phyloP scores from a whole-genome alignment of 2,888 invertebrate genomes.

The Ptychoptera contaminata region DNA sequence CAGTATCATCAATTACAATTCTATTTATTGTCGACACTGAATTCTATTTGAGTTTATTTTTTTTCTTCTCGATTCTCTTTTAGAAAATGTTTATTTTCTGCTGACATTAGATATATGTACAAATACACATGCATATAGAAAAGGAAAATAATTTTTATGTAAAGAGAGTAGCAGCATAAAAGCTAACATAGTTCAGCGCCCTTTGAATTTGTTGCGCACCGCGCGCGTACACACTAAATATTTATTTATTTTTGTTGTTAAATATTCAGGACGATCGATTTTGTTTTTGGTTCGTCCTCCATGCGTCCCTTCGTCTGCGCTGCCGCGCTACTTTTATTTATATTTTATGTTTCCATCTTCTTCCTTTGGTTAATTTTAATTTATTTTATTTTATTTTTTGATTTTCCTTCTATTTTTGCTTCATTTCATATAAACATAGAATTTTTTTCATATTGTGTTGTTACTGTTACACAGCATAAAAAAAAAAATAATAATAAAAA shows the following conservation, averaged over 20 bases:
- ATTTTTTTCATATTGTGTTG: too few relatives aligned
- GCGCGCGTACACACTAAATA: neutral
- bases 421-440: too few relatives aligned
- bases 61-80: too few relatives aligned
- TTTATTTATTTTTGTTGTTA: neutral
- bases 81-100: neutral
- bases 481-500: too few relatives aligned
- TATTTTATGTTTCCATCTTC: neutral
- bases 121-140: neutral
- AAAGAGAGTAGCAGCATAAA: slow-evolving; percentile 1
- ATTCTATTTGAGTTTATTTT: too few relatives aligned
- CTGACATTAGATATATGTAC: neutral
- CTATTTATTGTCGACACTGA: too few relatives aligned
- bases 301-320: neutral
- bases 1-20: too few relatives aligned
- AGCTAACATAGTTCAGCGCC: slow-evolving; percentile 6
- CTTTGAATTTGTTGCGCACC: neutral
- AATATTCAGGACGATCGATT: slow-evolving; percentile 7
- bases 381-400: too few relatives aligned
- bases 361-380: too few relatives aligned
- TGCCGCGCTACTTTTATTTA: neutral
- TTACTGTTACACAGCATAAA: too few relatives aligned
- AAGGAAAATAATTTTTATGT: neutral
- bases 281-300: neutral
- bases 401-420: too few relatives aligned